These are phyloP conservation scores for Rallus crepitans DNA, from an alignment of 2,797 vertebrate genomes.

Conservation along the genomic window DNA sequence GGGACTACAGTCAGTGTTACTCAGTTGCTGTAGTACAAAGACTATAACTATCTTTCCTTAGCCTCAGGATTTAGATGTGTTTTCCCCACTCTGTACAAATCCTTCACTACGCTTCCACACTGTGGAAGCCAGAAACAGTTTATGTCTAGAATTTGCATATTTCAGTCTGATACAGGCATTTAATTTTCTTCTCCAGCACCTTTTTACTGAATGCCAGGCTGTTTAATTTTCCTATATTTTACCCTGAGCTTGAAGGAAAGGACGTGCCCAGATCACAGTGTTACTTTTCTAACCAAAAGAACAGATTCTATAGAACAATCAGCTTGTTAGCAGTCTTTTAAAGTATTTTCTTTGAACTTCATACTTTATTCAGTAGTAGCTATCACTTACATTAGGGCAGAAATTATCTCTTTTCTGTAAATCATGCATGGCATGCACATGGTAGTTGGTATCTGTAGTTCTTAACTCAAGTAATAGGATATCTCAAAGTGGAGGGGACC, in stretches of 20 bases:
- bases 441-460: neutral
- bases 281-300: neutral
- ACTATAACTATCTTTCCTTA: neutral
- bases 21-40: neutral
- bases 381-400: neutral
- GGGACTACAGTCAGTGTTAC: neutral
- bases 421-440: neutral
- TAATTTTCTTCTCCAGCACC: neutral
- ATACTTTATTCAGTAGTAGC: neutral
- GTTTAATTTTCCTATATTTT: neutral
- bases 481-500: neutral
- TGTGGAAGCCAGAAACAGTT: neutral
- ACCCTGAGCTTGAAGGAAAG: neutral
- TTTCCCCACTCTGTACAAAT: neutral
- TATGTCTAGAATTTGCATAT: constrained; percentile 10
- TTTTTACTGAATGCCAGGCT: neutral
- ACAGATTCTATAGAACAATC: neutral
- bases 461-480: neutral
- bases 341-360: neutral
- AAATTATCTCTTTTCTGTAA: neutral
- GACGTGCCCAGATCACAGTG: neutral
- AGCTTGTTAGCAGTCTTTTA: neutral
- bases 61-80: constrained; percentile 34
- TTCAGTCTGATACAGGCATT: neutral
- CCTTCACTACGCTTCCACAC: neutral